Conservation (phyloP, 1,140 invertebrate genomes). For the Brachionus paranguensis region DNA sequence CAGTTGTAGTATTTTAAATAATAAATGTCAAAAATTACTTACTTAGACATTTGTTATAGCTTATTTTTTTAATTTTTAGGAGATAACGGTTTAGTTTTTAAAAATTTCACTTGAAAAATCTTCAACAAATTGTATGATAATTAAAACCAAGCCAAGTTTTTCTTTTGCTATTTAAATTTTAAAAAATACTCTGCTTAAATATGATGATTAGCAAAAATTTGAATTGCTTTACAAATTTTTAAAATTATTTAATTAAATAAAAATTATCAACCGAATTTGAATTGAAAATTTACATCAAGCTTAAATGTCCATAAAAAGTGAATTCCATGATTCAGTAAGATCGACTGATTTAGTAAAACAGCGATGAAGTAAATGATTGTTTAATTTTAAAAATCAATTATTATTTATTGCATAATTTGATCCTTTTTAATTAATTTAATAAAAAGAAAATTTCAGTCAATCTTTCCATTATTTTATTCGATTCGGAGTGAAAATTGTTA, state of each 20-base stretch:
- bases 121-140: neutral
- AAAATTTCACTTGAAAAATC: neutral
- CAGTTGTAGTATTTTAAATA: neutral
- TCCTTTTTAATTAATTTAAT: no score
- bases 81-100: neutral
- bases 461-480: neutral
- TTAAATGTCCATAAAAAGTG: no score
- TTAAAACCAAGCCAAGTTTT: neutral
- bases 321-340: no score
- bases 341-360: no score
- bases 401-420: no score
- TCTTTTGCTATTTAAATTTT: neutral
- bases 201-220: neutral
- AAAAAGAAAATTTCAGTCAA: no score
- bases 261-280: neutral
- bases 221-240: neutral
- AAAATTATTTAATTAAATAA: neutral
- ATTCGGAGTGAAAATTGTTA: neutral
- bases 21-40: neutral
- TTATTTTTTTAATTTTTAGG: neutral
- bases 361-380: no score
- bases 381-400: no score
- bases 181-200: neutral
- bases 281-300: no score
- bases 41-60: neutral